phyloP scores from a whole-genome alignment of 2,797 vertebrate species.

The Oreochromis mossambicus region DNA sequence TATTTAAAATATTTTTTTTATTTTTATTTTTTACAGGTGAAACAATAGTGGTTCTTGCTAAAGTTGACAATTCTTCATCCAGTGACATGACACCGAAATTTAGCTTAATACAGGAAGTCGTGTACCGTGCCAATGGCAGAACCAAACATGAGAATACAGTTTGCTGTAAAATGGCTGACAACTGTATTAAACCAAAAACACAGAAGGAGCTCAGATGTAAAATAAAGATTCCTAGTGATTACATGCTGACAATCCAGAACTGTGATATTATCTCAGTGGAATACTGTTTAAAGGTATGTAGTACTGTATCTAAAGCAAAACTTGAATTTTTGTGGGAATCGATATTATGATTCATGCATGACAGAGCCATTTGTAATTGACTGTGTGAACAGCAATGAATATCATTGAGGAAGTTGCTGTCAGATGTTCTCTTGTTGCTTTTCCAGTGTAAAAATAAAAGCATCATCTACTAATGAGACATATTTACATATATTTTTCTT shows the following conservation, averaged over 20 bases:
- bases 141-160: constrained; percentile 72
- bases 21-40: constrained; percentile 77
- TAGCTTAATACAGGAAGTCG: constrained; percentile 76
- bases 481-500: neutral
- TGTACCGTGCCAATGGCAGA: constrained; percentile 77
- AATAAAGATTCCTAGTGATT: constrained; percentile 78
- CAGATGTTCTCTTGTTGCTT: neutral
- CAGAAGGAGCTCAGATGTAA: constrained; percentile 77
- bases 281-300: constrained; percentile 82
- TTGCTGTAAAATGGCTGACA: constrained; percentile 76
- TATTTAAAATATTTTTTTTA: neutral
- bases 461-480: neutral
- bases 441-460: neutral
- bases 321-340: neutral
- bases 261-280: constrained; percentile 88
- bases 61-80: constrained; percentile 90
- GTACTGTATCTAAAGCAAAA: neutral
- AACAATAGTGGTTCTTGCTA: constrained; percentile 81
- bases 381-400: neutral
- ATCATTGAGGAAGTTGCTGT: neutral
- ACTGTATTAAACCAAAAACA: constrained; percentile 76
- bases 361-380: neutral
- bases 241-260: constrained; percentile 77
- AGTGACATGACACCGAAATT: constrained; percentile 84
- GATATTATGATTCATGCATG: neutral